Evolutionary conservation across 2,888 invertebrate species (phyloP).

Genomic region (Drosophila picticornis): DNA sequence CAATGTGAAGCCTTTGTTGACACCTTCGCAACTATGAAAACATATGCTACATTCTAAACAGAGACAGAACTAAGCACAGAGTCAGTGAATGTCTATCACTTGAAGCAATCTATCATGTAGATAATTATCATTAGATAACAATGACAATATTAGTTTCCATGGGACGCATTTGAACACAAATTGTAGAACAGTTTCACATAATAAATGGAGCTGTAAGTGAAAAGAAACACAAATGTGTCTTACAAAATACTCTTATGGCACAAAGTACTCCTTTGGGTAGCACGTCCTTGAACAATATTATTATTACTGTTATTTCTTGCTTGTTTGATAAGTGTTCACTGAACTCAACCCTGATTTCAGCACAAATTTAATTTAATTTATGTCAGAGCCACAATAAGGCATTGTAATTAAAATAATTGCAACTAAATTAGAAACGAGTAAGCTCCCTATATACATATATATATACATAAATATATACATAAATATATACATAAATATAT

Average conservation of each 20-base stretch:
- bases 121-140: not conserved
- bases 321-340: not conserved
- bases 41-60: not conserved
- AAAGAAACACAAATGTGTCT: not conserved
- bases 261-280: not conserved
- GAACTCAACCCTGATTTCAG: not conserved
- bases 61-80: not conserved
- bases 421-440: not conserved
- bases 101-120: not conserved
- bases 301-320: not conserved
- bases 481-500: too few species aligned
- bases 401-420: conserved; percentile 1
- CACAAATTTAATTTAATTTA: not conserved
- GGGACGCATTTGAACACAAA: not conserved
- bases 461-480: not conserved
- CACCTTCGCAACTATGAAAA: not conserved
- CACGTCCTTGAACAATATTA: not conserved
- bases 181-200: not conserved
- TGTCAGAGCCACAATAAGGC: not conserved
- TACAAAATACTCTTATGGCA: not conserved
- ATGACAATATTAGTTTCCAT: not conserved
- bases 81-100: not conserved
- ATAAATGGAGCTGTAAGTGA: not conserved
- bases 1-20: not conserved
- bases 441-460: not conserved